These are phyloP conservation scores for Otus scops DNA, from an alignment of 2,797 vertebrate genomes.

Conservation along the genomic window DNA sequence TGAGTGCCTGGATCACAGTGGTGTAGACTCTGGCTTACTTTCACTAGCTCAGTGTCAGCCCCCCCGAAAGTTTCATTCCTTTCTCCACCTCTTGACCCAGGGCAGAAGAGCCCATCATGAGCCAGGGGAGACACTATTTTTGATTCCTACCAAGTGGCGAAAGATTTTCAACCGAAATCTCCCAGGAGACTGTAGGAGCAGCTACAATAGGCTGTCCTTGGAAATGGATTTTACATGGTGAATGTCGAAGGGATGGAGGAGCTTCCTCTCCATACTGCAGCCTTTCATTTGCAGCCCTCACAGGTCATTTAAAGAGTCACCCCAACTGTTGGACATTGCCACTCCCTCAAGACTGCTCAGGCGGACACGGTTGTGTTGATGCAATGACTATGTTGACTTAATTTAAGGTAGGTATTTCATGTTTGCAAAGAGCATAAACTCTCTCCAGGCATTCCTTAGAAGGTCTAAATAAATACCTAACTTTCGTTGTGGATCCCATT, in stretches of 20 bases:
- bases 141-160: neutral
- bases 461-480: neutral
- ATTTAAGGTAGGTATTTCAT: neutral
- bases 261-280: neutral
- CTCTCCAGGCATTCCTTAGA: neutral
- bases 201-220: neutral
- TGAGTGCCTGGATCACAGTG: fast-evolving
- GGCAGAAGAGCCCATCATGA: fast-evolving
- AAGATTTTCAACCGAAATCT: neutral
- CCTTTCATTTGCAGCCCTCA: neutral
- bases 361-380: neutral
- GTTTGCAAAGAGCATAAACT: neutral
- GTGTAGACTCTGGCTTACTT: neutral
- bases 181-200: neutral
- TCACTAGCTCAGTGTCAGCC: neutral
- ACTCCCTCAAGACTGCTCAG: neutral
- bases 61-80: neutral
- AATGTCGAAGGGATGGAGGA: neutral
- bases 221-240: neutral
- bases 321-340: neutral
- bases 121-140: neutral
- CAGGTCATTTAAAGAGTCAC: neutral
- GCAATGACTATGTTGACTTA: neutral
- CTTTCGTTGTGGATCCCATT: neutral
- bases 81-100: neutral